These are phyloP conservation scores for Pteronotus mesoamericanus DNA, from an alignment of 2,797 vertebrate genomes.

Conservation along the genomic window DNA sequence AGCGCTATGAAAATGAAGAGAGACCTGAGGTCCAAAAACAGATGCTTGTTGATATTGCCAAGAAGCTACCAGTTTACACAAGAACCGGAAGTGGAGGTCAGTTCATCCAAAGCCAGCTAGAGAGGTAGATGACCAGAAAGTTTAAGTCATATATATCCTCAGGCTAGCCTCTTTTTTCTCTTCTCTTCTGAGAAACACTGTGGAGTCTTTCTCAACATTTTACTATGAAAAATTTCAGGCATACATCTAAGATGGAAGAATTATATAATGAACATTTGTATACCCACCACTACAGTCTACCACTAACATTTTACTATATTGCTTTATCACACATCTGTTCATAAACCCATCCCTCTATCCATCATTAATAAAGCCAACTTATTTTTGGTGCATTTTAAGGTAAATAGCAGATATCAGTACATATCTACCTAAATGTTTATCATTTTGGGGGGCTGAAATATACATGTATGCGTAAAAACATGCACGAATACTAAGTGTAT, in stretches of 20 bases:
- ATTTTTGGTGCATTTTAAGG: conserved; percentile 39
- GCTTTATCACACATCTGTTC: background rate
- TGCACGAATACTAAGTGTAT: background rate
- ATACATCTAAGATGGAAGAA: background rate
- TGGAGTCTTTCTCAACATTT: background rate
- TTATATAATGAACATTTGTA: background rate
- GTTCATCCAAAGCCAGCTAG: background rate
- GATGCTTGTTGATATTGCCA: conserved; percentile 92
- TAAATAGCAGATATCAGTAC: conserved; percentile 1
- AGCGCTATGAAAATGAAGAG: conserved; percentile 94
- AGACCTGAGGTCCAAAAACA: conserved; percentile 94
- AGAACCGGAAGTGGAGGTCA: conserved; percentile 93
- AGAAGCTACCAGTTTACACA: conserved; percentile 93
- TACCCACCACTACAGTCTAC: background rate
- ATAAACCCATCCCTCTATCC: background rate
- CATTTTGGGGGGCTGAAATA: background rate
- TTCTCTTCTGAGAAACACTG: background rate
- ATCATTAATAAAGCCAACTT: background rate
- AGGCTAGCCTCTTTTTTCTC: background rate
- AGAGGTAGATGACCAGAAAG: background rate
- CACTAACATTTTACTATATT: conserved; percentile 30
- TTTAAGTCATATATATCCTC: background rate
- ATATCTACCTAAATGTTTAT: conserved; percentile 20
- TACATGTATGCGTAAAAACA: background rate
- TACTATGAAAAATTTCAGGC: background rate